phyloP scores from a whole-genome alignment of 2,888 invertebrate genomes.

The Pseudanteris insignis region DNA sequence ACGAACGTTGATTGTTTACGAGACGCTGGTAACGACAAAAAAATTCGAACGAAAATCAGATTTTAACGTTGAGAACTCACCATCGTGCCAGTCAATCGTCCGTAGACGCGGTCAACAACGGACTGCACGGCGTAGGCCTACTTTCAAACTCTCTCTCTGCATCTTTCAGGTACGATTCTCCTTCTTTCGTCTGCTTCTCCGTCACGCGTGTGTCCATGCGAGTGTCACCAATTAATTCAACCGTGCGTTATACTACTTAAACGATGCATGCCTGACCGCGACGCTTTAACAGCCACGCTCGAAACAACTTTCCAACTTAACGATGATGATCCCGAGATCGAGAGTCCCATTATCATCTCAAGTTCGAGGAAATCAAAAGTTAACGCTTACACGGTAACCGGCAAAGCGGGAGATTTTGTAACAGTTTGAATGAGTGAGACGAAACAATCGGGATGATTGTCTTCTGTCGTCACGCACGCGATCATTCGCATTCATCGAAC shows the following conservation, averaged over 20 bases:
- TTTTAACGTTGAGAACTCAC: too few relatives aligned
- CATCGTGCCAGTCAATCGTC: slow-evolving; percentile 61
- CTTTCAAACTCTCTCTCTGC: slow-evolving; percentile 66
- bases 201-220: slow-evolving; percentile 35
- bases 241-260: slow-evolving; percentile 40
- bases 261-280: slow-evolving; percentile 33
- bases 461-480: too few relatives aligned
- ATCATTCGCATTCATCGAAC: too few relatives aligned
- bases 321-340: slow-evolving; percentile 39
- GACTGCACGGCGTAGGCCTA: slow-evolving; percentile 63
- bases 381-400: too few relatives aligned
- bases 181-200: slow-evolving; percentile 46
- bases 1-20: background rate
- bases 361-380: slow-evolving; percentile 46
- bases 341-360: slow-evolving; percentile 39
- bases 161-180: slow-evolving; percentile 52
- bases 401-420: too few relatives aligned
- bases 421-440: too few relatives aligned
- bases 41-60: slow-evolving; percentile 18
- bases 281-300: slow-evolving; percentile 4
- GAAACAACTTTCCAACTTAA: slow-evolving; percentile 40
- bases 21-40: too few relatives aligned
- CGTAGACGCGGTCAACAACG: slow-evolving; percentile 62
- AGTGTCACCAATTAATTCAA: slow-evolving; percentile 44
- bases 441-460: too few relatives aligned